Evolutionary conservation across 2,888 invertebrate species (phyloP), one percentile per base, ranked within the genome.

Genomic region (Drosophila parthenogenetica): DNA sequence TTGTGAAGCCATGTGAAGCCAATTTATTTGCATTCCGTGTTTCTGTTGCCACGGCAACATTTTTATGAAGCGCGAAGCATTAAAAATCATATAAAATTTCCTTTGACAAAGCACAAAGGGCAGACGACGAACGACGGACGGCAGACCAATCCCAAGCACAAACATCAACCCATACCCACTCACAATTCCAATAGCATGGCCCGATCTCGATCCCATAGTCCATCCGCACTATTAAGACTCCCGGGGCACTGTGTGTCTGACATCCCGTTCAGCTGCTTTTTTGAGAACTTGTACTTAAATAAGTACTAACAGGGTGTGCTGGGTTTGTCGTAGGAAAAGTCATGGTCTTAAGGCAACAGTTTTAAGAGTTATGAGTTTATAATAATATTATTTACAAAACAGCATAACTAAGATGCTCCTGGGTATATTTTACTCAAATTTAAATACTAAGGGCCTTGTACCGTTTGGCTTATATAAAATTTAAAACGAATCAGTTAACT

Each of bases 11-110:
- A 79, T 71, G 73, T 75, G 66, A 69, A 75, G 70, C 65, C 79
- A 78, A 85, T 79, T 81, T 71, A 80, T 79, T 74, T 66, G 68
- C 68, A 79, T 79, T 77, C 72, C 58, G 66, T 73, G 66, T 73
- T 66, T 61, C 45, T 64, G 69, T 73, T 65, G 57, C 49, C 58
- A 55, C 45, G 73, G 75, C 67, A 61, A 85, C 73, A 71, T 66
- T 82, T 84, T 88, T 75, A 82, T 79, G 83, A 88, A 82, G 83
- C 83, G 89, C 87, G 83, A 86, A 88, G 70, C 86, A 83, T 83
- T 86, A 79, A 79, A 82, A 86, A 77, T 77, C 77, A 75, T 77
- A 77, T 77, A 82, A 87, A 86, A 73, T 82, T 71, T 69, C 70
- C 74, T 87, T 82, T 82, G 82, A 82, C 73, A 68, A 66, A 63